Percentiles rank a stretch among this genome's conserved stretches.
These are phyloP conservation scores for Thaumetopoea pityocampa DNA, from an alignment of 1,140 invertebrate genomes.

Conservation along the genomic window DNA sequence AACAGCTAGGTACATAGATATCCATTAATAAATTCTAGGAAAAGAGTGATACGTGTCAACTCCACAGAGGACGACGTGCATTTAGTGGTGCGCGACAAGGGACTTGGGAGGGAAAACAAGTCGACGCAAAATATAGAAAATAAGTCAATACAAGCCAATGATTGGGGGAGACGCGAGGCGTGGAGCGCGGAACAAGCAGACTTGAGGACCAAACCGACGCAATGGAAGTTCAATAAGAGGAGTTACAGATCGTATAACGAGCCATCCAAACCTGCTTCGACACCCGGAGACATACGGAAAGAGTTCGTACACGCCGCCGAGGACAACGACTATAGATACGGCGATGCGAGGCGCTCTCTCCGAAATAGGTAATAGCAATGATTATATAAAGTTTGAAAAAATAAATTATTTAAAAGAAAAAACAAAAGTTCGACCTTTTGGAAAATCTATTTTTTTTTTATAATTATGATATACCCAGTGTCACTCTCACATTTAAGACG, in stretches of 20 bases:
- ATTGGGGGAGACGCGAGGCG: conserved; percentile 84
- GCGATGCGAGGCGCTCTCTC: conserved; percentile 65
- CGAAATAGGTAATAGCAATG: conserved; percentile 53
- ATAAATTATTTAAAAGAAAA: too few relatives aligned
- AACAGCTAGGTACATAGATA: conserved; percentile 71
- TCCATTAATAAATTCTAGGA: conserved; percentile 79
- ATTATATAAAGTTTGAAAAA: too few relatives aligned
- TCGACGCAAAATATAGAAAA: conserved; percentile 79
- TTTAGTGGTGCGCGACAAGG: conserved; percentile 80
- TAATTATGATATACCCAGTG: too few relatives aligned
- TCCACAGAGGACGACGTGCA: conserved; percentile 83
- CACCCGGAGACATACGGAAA: conserved; percentile 60
- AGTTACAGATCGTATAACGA: conserved; percentile 73
- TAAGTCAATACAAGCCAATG: conserved; percentile 81
- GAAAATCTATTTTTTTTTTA: too few relatives aligned
- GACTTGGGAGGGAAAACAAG: conserved; percentile 81
- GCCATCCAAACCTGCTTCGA: conserved; percentile 59
- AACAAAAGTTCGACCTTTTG: too few relatives aligned
- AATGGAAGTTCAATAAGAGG: conserved; percentile 85
- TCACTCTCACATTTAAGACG: too few relatives aligned
- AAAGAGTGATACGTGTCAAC: conserved; percentile 84
- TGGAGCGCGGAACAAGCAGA: conserved; percentile 85
- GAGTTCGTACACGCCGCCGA: conserved; percentile 66
- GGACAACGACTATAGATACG: conserved; percentile 69
- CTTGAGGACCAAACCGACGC: conserved; percentile 79